Conservation (phyloP, 2,113 vertebrate genomes). For the Bubo bubo region DNA sequence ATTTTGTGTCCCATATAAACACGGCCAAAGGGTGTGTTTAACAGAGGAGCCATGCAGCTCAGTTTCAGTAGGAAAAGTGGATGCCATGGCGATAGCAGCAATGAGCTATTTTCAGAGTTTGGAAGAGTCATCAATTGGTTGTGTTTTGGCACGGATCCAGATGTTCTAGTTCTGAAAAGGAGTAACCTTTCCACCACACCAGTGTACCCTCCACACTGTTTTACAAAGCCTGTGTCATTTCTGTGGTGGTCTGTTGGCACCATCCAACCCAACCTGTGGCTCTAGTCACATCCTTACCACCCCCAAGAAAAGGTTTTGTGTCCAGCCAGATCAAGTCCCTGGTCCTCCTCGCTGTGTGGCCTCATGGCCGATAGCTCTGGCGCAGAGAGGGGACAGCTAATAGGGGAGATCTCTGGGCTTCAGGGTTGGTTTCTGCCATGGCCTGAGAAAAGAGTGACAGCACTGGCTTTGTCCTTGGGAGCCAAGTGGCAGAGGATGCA, state of each 20-base stretch:
- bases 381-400: not conserved
- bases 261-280: not conserved
- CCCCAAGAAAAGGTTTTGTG: not conserved
- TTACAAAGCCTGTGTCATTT: not conserved
- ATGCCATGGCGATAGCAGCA: not conserved
- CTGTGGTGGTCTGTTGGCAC: accelerated
- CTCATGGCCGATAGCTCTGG: not conserved
- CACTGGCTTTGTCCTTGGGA: too few relatives aligned
- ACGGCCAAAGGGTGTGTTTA: not conserved
- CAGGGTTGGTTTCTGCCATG: not conserved
- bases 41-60: not conserved
- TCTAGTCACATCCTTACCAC: not conserved
- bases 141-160: not conserved
- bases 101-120: not conserved
- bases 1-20: not conserved
- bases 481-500: accelerated
- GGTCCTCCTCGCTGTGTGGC: not conserved
- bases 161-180: not conserved
- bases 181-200: not conserved
- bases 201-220: not conserved
- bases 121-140: accelerated
- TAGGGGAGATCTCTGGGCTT: not conserved
- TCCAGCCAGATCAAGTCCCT: not conserved
- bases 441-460: too few relatives aligned
- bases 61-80: not conserved